These are phyloP conservation scores for Chinchilla lanigera DNA, from an alignment of 2,113 vertebrate genomes.

Conservation along the genomic window DNA sequence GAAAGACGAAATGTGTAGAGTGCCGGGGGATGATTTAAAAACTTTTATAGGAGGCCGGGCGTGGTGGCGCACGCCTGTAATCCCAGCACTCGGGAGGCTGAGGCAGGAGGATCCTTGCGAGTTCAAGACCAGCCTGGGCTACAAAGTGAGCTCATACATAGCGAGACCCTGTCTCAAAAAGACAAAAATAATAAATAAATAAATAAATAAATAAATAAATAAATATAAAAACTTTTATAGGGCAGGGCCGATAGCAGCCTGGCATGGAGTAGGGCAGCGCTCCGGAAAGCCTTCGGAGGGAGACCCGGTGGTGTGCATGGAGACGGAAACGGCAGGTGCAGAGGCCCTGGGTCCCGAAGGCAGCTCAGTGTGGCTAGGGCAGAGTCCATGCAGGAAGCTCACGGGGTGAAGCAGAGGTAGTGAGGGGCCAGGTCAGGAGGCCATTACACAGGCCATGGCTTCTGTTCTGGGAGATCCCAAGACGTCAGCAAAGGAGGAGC, in stretches of 20 bases:
- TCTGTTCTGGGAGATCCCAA: background rate
- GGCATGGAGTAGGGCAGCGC: no score
- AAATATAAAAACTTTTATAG: no score
- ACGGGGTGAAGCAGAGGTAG: background rate
- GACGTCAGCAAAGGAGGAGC: background rate
- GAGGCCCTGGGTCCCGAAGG: background rate
- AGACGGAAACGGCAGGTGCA: background rate
- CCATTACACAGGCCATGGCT: background rate
- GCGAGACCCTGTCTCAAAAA: no score
- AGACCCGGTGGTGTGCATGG: background rate
- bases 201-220: no score
- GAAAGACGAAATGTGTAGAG: background rate
- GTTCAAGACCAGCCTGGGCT: no score
- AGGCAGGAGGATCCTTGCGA: no score
- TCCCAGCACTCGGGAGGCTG: no score
- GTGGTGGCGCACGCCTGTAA: no score
- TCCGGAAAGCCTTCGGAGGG: background rate
- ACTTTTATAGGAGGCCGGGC: background rate
- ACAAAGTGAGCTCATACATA: no score
- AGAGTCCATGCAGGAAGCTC: fast-evolving
- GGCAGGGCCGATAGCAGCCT: no score
- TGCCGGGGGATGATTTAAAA: background rate
- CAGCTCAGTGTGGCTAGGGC: background rate
- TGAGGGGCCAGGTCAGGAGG: background rate
- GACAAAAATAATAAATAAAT: no score